Evolutionary conservation across 1,140 invertebrate genomes (phyloP).

Genomic region (Campodea augens): DNA sequence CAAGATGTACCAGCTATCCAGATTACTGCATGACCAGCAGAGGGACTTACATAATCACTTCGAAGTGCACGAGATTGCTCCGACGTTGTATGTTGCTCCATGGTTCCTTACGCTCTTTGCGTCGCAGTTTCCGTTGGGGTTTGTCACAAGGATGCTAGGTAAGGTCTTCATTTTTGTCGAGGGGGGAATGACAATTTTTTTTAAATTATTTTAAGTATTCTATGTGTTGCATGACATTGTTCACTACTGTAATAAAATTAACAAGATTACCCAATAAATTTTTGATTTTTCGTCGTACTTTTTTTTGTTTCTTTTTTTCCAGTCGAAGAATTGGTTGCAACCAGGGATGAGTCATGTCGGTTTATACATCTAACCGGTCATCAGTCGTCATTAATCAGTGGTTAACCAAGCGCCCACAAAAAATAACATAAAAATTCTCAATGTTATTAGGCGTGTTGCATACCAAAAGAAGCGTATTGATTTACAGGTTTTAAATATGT

Average conservation of each 20-base stretch:
- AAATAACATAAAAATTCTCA: no score
- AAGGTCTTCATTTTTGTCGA: slow-evolving; percentile 17
- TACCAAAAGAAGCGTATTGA: no score
- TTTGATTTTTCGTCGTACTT: not conserved
- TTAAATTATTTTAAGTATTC: not conserved
- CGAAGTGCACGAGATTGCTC: slow-evolving; percentile 71
- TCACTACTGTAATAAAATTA: not conserved
- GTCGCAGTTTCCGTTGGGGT: slow-evolving; percentile 88
- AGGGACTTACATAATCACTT: slow-evolving; percentile 72
- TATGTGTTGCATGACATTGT: not conserved
- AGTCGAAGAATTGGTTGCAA: no score
- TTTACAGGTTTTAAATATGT: no score
- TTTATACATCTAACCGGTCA: no score
- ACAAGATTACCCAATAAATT: not conserved
- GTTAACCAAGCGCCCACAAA: no score
- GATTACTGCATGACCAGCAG: slow-evolving; percentile 74
- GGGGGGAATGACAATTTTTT: slow-evolving; percentile 2
- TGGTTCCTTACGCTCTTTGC: slow-evolving; percentile 92
- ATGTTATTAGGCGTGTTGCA: no score
- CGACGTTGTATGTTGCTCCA: slow-evolving; percentile 83
- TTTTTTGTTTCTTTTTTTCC: no score
- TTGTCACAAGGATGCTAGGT: slow-evolving; percentile 85
- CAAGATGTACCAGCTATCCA: slow-evolving; percentile 79
- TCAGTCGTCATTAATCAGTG: no score
- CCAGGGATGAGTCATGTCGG: no score